Evolutionary conservation across 2,797 vertebrate genomes (phyloP).

Genomic region (Synaphobranchus kaupii): DNA sequence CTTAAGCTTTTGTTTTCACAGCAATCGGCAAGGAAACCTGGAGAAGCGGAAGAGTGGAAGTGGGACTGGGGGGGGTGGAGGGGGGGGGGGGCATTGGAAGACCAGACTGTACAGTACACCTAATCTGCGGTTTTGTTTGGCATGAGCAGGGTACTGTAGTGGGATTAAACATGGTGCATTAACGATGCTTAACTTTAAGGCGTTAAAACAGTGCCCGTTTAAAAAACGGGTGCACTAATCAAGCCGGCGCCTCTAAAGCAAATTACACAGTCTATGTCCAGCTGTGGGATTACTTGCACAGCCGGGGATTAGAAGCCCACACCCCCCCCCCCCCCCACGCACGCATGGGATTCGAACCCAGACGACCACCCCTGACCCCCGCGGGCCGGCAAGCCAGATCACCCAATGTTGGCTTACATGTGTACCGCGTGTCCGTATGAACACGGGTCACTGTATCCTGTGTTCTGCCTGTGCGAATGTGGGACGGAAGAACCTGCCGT

Average conservation of each 20-base stretch:
- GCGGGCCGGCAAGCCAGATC: not conserved
- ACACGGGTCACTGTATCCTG: not conserved
- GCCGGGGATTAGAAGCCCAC: too few species aligned
- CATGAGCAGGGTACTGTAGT: not conserved
- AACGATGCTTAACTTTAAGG: not conserved
- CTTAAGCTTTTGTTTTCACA: constrained; percentile 28
- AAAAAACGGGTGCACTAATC: not conserved
- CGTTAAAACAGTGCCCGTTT: not conserved
- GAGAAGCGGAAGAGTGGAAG: not conserved
- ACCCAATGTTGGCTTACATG: not conserved
- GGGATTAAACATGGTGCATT: not conserved
- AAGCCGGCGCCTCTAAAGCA: not conserved
- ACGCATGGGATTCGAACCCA: not conserved
- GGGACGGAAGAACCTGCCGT: not conserved
- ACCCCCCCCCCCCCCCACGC: not conserved
- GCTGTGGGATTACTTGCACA: too few species aligned
- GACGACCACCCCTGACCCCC: not conserved
- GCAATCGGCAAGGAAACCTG: constrained; percentile 8
- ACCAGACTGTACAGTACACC: not conserved
- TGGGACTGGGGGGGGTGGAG: not conserved
- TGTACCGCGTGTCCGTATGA: not conserved
- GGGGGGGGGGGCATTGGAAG: not conserved
- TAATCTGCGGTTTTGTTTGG: not conserved
- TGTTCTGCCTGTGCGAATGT: not conserved
- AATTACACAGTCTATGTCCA: not conserved